These are phyloP conservation scores for Neelides folsomi DNA, from an alignment of 2,888 invertebrate species.

Conservation along the genomic window DNA sequence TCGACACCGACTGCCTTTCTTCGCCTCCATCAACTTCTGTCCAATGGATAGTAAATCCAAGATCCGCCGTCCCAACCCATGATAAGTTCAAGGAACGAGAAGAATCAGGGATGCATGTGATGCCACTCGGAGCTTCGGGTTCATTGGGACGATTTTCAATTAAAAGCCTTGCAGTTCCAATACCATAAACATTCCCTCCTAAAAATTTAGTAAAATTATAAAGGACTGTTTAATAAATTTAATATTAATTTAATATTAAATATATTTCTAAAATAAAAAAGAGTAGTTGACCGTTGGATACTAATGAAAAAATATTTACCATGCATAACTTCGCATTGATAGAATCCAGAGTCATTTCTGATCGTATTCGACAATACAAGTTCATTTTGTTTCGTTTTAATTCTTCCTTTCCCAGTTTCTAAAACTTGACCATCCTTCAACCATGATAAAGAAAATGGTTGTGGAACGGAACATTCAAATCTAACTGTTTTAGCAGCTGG, in stretches of 20 bases:
- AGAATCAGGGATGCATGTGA: constrained; percentile 16
- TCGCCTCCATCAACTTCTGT: constrained; percentile 21
- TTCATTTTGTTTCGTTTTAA: constrained; percentile 26
- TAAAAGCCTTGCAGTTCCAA: constrained; percentile 28
- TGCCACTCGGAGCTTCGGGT: constrained; percentile 23
- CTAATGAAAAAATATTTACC: constrained; percentile 1
- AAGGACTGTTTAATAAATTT: not conserved
- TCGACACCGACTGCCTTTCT: constrained; percentile 25
- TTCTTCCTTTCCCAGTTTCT: constrained; percentile 27
- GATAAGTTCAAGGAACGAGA: constrained; percentile 17
- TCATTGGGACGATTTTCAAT: constrained; percentile 19
- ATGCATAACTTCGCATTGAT: constrained; percentile 29
- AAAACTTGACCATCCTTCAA: constrained; percentile 30
- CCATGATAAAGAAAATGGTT: constrained; percentile 23
- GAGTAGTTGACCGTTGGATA: not conserved
- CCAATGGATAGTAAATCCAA: constrained; percentile 24
- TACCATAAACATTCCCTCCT: constrained; percentile 19
- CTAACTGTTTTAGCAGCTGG: constrained; percentile 20
- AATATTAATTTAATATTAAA: not conserved
- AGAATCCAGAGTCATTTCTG: constrained; percentile 29
- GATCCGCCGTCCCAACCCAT: constrained; percentile 17
- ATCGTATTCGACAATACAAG: constrained; percentile 31
- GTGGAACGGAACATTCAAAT: constrained; percentile 25
- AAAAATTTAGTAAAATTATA: not conserved
- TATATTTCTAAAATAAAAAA: not conserved